These are phyloP conservation scores for Pectinophora gossypiella DNA, from an alignment of 1,140 invertebrate species.

Conservation along the genomic window DNA sequence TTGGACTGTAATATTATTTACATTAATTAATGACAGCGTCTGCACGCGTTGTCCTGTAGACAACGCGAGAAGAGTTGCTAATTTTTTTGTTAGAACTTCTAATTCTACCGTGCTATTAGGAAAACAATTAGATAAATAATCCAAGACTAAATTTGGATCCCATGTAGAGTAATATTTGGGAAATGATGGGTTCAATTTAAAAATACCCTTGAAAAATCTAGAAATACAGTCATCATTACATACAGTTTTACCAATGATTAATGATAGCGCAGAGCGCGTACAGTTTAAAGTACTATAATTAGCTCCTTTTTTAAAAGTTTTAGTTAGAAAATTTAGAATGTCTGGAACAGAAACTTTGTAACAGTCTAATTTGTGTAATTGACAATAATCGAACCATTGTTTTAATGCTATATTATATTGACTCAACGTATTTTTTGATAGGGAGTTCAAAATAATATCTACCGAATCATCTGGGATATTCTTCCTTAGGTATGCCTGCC, in stretches of 20 bases:
- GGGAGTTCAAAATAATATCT: conserved; percentile 5
- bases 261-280: not conserved
- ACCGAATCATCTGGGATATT: not conserved
- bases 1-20: not conserved
- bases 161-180: not conserved
- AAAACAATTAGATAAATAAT: not conserved
- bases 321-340: not conserved
- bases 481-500: not conserved
- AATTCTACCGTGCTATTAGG: not conserved
- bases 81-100: not conserved
- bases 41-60: conserved; percentile 2
- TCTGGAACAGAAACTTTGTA: not conserved
- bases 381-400: not conserved
- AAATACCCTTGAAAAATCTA: not conserved
- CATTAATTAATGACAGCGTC: not conserved
- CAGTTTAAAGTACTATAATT: not conserved
- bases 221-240: not conserved
- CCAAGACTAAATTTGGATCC: not conserved
- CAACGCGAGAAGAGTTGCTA: not conserved
- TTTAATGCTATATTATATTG: not conserved
- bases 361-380: not conserved
- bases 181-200: not conserved
- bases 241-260: not conserved
- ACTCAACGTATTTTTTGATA: not conserved
- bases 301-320: not conserved